phyloP scores from a whole-genome alignment of 2,888 invertebrate species.

The Leucoma salicis region DNA sequence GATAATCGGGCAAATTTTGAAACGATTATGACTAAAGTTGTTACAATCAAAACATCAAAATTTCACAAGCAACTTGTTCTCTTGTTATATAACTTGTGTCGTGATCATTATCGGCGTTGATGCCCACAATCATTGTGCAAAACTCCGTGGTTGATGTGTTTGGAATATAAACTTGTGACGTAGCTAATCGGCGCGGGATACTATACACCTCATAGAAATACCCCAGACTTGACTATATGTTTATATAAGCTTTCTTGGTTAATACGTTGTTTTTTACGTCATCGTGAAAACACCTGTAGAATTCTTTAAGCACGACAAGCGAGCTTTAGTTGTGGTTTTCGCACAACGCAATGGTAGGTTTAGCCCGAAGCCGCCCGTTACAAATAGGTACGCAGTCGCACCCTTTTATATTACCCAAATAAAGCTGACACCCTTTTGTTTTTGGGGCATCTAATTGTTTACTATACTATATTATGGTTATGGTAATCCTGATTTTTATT shows the following conservation, averaged over 20 bases:
- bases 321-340: slow-evolving; percentile 22
- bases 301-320: slow-evolving; percentile 18
- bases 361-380: slow-evolving; percentile 19
- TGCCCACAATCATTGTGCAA: slow-evolving; percentile 3
- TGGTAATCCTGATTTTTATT: too few species aligned
- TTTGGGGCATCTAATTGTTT: neutral
- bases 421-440: neutral
- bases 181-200: neutral
- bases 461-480: too few species aligned
- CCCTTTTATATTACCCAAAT: slow-evolving; percentile 14
- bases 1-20: neutral
- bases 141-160: slow-evolving; percentile 7
- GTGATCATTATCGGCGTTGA: neutral
- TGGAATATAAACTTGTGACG: slow-evolving; percentile 2
- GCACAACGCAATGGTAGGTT: slow-evolving; percentile 20
- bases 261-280: slow-evolving; percentile 19
- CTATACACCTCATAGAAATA: neutral
- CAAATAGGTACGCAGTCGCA: slow-evolving; percentile 3
- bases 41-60: neutral
- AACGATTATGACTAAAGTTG: neutral
- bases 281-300: slow-evolving; percentile 27
- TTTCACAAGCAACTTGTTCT: neutral
- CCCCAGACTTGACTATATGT: neutral
- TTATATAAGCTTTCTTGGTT: slow-evolving; percentile 15
- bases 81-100: neutral